Evolutionary conservation across 2,888 invertebrate species (phyloP), one percentile per base, ranked within the genome.

Genomic region (Halocaridina rubra): DNA sequence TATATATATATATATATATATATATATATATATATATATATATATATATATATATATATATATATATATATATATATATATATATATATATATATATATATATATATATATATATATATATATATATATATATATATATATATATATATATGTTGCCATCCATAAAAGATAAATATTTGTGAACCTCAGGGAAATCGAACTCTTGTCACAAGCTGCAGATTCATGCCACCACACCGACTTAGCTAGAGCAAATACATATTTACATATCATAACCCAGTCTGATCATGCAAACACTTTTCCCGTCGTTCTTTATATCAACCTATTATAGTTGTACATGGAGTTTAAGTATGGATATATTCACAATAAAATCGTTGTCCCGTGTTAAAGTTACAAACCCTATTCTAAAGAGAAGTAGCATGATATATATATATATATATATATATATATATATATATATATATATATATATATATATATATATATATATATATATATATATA

Each of bases 111-210:
- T 64, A 64, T 27, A 64, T 64, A 64, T 64, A 69, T 69, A 69
- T 69, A 69, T 69, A 69, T 69, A 29, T 69, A 71, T 71, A 71
- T 71, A 71, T 71, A 30, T 71, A n/a, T 71, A n/a, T 71, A n/a
- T 71, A n/a, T 71, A n/a, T 71, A n/a, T 71, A n/a, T 71, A n/a
- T 71, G 30, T 71, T n/a, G 27, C 2, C 30, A 29, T 71, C n/a
- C 32, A 7, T 71, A n/a, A n/a, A n/a, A n/a, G n/a, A n/a, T n/a
- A n/a, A n/a, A n/a, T n/a, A n/a, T n/a, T n/a, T n/a, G n/a, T n/a
- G n/a, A n/a, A n/a, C n/a, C n/a, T n/a, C n/a, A n/a, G n/a, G n/a
- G n/a, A n/a, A n/a, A n/a, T n/a, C n/a, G n/a, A n/a, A n/a, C n/a
- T n/a, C n/a, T n/a, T n/a, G n/a, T n/a, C n/a, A n/a, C n/a, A n/a